Conservation (phyloP, 2,888 invertebrate species). For the Empis livida region DNA sequence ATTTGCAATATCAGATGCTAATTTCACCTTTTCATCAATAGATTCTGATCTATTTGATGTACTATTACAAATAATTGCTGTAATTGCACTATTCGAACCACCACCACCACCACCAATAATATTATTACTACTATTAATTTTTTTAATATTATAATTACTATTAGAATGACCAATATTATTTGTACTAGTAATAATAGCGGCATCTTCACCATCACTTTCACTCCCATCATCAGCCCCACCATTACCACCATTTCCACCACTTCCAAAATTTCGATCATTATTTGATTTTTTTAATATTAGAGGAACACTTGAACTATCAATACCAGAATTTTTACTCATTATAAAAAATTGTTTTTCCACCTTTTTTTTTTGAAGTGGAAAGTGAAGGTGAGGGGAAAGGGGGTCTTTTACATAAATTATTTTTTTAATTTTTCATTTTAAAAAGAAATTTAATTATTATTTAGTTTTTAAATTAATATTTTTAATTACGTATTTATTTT, state of each 20-base stretch:
- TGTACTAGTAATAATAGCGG: background rate
- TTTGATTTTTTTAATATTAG: constrained; percentile 18
- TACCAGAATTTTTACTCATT: constrained; percentile 17
- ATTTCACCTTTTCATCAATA: constrained; percentile 13
- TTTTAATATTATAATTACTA: background rate
- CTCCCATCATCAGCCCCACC: constrained; percentile 10
- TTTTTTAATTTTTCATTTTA: no score
- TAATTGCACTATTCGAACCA: no score
- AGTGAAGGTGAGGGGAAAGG: no score
- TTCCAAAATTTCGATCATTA: constrained; percentile 14
- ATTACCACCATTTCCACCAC: constrained; percentile 14
- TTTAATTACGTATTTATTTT: no score
- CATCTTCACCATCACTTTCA: constrained; percentile 2
- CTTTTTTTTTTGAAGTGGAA: no score
- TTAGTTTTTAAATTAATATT: no score
- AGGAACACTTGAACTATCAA: constrained; percentile 20
- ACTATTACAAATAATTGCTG: no score
- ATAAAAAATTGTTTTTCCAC: no score
- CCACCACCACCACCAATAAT: no score
- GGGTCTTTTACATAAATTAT: no score
- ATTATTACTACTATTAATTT: background rate
- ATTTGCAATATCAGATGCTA: background rate
- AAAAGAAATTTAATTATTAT: background rate
- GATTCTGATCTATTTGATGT: constrained; percentile 2
- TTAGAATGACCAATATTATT: background rate